Base-by-base conservation (phyloP, 2,888 invertebrate species). In the Ophioninae sp. region DNA sequence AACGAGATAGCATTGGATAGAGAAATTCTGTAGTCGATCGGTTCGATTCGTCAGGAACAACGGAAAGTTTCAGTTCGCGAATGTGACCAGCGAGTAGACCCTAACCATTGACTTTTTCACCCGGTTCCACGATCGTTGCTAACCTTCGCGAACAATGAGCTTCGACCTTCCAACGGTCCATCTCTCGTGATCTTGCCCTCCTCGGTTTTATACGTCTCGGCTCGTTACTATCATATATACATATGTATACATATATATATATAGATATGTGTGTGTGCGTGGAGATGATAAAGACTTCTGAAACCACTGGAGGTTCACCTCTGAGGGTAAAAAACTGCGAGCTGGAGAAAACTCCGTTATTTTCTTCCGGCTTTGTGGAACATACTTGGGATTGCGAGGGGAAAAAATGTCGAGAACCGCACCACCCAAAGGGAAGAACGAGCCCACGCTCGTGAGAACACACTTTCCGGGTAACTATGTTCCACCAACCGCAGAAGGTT, bases 171-270 rank as follows among this genome's bases (percentile, higher is more conserved):
- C 74, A 71, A 81, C 75, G 68, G 76, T 76, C 67, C 85, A 74
- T 82, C 65, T 71, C 82, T 71, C 82, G 56, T 58, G 80, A 72
- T 75, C 76, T 71, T 83, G 75, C 64, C 51, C 68, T 68, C 78
- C 80, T 84, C 83, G 85, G 78, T 87, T 87, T 85, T 81, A 85
- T 76, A 59, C 83, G 73, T 73, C 73, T 65, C 44, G 65, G 65
- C 72, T 79, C 72, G 65, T 65, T 73, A 59, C 59, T 59, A 56
- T 17, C 61, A 13, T 39, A 44, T 71, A 44, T 23, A 74, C 30
- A 41, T 41, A 61, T 61, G 37, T 61, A 59, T 22, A 41, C 22
- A 23, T 23, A 51, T 56, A 23, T 59, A 59, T 59, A 10, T 13
- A 20, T 10, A 23, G 23, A 6, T 69, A 79, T 56, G n/a, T 82